phyloP scores from a whole-genome alignment of 2,797 vertebrate genomes.

The Chelidonichthys spinosus region DNA sequence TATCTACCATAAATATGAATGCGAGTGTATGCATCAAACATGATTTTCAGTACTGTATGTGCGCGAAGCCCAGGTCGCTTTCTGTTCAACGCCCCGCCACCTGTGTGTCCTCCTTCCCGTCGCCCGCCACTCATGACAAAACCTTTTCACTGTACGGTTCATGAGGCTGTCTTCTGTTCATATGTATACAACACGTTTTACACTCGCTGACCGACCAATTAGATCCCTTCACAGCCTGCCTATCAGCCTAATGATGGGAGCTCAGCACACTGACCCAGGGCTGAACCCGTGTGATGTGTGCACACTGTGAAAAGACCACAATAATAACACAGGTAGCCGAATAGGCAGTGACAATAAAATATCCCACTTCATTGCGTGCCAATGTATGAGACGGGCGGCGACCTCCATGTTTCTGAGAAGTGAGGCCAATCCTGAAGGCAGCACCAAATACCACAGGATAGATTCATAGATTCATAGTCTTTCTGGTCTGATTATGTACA shows the following conservation, averaged over 20 bases:
- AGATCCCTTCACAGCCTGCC: constrained; percentile 68
- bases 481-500: too few relatives aligned
- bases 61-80: constrained; percentile 36
- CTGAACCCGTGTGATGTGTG: constrained; percentile 62
- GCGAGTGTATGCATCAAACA: constrained; percentile 1
- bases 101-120: constrained; percentile 37
- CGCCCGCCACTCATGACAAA: constrained; percentile 40
- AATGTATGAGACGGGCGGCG: background rate
- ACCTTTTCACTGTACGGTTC: constrained; percentile 56
- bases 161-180: constrained; percentile 68
- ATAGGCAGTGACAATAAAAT: constrained; percentile 5
- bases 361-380: background rate
- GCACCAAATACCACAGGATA: background rate
- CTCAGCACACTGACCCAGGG: constrained; percentile 62
- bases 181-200: constrained; percentile 70
- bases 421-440: too few relatives aligned
- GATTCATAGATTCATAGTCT: rapidly evolving
- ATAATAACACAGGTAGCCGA: constrained; percentile 22
- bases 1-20: constrained; percentile 38
- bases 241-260: constrained; percentile 74
- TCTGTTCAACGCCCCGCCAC: constrained; percentile 33
- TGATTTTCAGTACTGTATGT: constrained; percentile 36
- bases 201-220: constrained; percentile 74
- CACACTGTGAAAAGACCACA: constrained; percentile 30
- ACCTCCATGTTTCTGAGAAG: background rate